Evolutionary conservation across 30 jellyfish, hydroid and myxozoan species (phyloP).

Genomic region (Aurelia sp.): DNA sequence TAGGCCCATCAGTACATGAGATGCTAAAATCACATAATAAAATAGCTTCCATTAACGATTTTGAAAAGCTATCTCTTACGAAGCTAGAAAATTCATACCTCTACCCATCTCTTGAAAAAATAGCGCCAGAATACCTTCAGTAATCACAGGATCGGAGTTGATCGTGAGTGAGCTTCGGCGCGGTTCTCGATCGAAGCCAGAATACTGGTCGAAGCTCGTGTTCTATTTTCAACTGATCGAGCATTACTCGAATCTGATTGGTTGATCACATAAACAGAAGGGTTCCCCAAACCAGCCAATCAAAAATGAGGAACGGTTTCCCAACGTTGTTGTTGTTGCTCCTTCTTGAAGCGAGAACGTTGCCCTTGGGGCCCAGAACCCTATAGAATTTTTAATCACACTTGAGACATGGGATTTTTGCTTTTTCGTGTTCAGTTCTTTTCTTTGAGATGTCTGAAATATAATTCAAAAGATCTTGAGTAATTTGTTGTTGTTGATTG

Average conservation of each 20-base stretch:
- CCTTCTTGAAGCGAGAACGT: too few relatives aligned
- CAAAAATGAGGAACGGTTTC: background rate
- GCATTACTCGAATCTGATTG: slow-evolving; percentile 19
- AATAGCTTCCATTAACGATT: background rate
- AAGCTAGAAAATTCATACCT: background rate
- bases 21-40: background rate
- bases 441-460: too few relatives aligned
- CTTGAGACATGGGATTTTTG: too few relatives aligned
- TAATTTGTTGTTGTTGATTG: too few relatives aligned
- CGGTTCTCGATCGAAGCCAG: slow-evolving; percentile 20
- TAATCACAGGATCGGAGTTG: too few relatives aligned
- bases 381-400: too few relatives aligned
- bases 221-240: slow-evolving; percentile 50
- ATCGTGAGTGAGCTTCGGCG: slow-evolving; percentile 4
- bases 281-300: slow-evolving; percentile 42
- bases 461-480: too few relatives aligned
- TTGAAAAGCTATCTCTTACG: too few relatives aligned
- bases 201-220: slow-evolving; percentile 49
- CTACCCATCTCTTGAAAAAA: slow-evolving; percentile 37
- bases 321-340: slow-evolving; percentile 37
- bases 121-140: background rate
- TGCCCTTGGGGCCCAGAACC: too few relatives aligned
- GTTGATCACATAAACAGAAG: slow-evolving; percentile 17
- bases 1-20: too few relatives aligned
- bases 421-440: too few relatives aligned